Percentiles rank a stretch among this genome's conserved stretches.
phyloP scores from a whole-genome alignment of 2,797 vertebrate genomes.

The Cottoperca gobio region DNA sequence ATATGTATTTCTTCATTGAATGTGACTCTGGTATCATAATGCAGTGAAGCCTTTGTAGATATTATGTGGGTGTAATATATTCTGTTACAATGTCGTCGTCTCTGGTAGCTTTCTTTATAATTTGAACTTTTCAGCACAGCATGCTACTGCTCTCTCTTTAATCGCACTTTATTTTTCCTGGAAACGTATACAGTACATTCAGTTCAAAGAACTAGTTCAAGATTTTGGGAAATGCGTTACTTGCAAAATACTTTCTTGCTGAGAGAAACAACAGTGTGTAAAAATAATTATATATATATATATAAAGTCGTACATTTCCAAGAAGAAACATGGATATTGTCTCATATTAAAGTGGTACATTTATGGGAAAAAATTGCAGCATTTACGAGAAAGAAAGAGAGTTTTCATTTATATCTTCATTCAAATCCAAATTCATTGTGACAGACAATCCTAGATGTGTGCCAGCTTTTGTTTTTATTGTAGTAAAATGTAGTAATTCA shows the following conservation, averaged over 20 bases:
- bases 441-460: background rate
- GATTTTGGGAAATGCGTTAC: too few relatives aligned
- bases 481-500: too few relatives aligned
- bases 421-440: background rate
- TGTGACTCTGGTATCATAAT: background rate
- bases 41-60: constrained; percentile 11
- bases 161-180: background rate
- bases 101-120: constrained; percentile 7
- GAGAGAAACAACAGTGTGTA: too few relatives aligned
- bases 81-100: background rate
- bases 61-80: constrained; percentile 15
- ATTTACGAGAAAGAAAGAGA: too few relatives aligned
- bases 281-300: too few relatives aligned
- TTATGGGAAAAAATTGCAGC: too few relatives aligned
- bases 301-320: too few relatives aligned
- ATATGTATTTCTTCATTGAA: background rate
- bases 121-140: constrained; percentile 23
- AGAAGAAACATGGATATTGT: too few relatives aligned
- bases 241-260: too few relatives aligned
- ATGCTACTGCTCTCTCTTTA: background rate
- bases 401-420: background rate
- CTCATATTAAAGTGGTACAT: too few relatives aligned
- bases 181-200: constrained; percentile 7
- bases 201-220: too few relatives aligned
- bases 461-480: background rate